Percentiles rank a stretch among this genome's conserved stretches.
These are phyloP conservation scores for Cyprinodon variegatus DNA, from an alignment of 2,113 vertebrate species.

Conservation along the genomic window DNA sequence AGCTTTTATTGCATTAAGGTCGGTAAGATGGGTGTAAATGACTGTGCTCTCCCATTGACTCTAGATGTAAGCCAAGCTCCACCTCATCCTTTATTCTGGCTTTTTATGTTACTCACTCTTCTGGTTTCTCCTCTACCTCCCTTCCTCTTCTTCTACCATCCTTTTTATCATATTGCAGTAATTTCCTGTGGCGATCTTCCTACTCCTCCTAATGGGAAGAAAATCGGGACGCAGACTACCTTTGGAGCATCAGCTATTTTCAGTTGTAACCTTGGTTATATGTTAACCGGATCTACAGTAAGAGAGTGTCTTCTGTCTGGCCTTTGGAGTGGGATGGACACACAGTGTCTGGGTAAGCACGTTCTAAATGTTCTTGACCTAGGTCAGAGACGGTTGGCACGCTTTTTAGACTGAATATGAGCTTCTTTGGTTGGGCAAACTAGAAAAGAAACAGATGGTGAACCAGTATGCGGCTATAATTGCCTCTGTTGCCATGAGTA, in stretches of 20 bases:
- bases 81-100: conserved; percentile 47
- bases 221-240: conserved; percentile 94
- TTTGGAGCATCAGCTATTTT: conserved; percentile 96
- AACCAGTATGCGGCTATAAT: conserved; percentile 36
- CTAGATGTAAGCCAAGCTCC: conserved; percentile 58
- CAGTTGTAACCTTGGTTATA: conserved; percentile 90
- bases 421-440: conserved; percentile 1
- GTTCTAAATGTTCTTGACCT: conserved; percentile 37
- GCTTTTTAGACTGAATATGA: conserved; percentile 13
- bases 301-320: conserved; percentile 94
- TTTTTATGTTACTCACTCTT: conserved; percentile 12
- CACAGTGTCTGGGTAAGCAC: conserved; percentile 89
- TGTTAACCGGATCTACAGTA: conserved; percentile 90
- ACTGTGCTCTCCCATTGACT: conserved; percentile 67
- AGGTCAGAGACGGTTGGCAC: conserved; percentile 14
- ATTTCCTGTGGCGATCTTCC: conserved; percentile 94
- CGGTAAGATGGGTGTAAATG: conserved; percentile 61
- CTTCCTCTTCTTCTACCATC: conserved; percentile 9
- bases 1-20: conserved; percentile 61
- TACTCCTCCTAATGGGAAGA: conserved; percentile 93
- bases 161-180: conserved; percentile 79
- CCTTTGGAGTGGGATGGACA: conserved; percentile 94
- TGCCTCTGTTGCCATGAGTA: conserved; percentile 33
- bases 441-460: conserved; percentile 40
- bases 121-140: conserved; percentile 6